phyloP scores from a whole-genome alignment of 2,797 vertebrate genomes.

The Mallotus villosus region DNA sequence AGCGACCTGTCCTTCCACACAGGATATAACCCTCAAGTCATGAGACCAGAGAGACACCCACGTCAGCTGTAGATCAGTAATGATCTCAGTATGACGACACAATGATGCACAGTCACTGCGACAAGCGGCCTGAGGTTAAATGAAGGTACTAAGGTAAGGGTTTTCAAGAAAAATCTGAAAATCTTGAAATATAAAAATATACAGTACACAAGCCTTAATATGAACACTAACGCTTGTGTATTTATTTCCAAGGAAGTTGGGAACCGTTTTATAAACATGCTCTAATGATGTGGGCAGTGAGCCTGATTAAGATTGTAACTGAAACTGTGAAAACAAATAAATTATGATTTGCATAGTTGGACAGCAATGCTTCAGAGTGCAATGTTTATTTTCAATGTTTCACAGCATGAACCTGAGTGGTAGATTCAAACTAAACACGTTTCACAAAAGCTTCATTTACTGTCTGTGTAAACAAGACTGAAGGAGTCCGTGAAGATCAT shows the following conservation, averaged over 20 bases:
- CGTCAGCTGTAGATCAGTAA: conserved; percentile 32
- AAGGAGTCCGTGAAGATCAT: neutral
- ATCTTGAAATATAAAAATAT: neutral
- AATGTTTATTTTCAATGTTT: conserved; percentile 5
- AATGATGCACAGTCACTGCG: conserved; percentile 19
- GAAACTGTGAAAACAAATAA: too few species aligned
- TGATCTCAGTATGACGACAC: conserved; percentile 44
- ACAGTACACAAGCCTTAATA: too few species aligned
- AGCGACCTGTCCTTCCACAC: conserved; percentile 18
- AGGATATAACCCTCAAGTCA: conserved; percentile 46
- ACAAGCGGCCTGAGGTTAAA: conserved; percentile 13
- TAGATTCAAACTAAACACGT: neutral
- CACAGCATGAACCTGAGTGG: neutral
- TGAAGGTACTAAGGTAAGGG: neutral
- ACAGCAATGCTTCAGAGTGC: neutral
- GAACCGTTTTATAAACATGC: too few species aligned
- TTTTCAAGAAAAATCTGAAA: neutral
- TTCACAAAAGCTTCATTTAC: neutral
- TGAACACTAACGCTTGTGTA: neutral
- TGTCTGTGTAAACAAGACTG: neutral
- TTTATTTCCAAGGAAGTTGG: neutral
- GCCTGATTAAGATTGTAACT: too few species aligned
- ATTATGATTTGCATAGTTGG: too few species aligned
- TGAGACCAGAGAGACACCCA: conserved; percentile 33
- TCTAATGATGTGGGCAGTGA: too few species aligned